Conservation (phyloP, 2,797 vertebrate species). For the Micrastur ruficollis region DNA sequence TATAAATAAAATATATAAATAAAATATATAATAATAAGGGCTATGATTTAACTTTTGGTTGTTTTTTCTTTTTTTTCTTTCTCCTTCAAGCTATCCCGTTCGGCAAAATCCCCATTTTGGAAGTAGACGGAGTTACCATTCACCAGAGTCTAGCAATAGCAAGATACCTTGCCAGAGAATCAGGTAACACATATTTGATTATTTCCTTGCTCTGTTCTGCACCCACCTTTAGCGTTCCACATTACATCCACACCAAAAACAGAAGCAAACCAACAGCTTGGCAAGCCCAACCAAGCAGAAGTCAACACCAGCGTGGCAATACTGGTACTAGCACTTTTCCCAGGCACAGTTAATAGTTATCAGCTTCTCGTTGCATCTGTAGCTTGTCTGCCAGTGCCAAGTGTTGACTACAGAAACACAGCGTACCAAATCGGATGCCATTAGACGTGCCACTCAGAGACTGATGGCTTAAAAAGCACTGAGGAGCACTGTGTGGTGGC, state of each 20-base stretch:
- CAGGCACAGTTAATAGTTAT: neutral
- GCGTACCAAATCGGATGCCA: accelerated
- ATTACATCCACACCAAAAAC: neutral
- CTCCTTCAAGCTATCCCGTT: slow-evolving; percentile 71
- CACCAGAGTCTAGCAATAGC: slow-evolving; percentile 80
- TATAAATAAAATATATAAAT: no score
- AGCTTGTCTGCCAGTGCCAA: neutral
- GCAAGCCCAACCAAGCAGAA: neutral
- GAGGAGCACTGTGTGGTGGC: accelerated
- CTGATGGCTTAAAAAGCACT: accelerated
- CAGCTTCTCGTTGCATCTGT: neutral
- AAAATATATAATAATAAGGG: no score
- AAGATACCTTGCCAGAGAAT: slow-evolving; percentile 75
- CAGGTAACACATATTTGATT: slow-evolving; percentile 66
- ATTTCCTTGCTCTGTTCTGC: neutral
- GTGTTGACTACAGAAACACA: neutral
- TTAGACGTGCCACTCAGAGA: neutral
- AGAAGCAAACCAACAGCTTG: neutral
- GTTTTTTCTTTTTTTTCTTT: neutral
- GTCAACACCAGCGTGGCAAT: neutral
- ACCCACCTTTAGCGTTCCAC: neutral
- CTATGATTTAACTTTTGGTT: neutral
- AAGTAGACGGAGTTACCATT: slow-evolving; percentile 71
- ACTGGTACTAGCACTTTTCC: neutral
- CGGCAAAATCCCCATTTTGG: slow-evolving; percentile 76